phyloP scores from a whole-genome alignment of 2,797 vertebrate genomes.

The Hirundo rustica region DNA sequence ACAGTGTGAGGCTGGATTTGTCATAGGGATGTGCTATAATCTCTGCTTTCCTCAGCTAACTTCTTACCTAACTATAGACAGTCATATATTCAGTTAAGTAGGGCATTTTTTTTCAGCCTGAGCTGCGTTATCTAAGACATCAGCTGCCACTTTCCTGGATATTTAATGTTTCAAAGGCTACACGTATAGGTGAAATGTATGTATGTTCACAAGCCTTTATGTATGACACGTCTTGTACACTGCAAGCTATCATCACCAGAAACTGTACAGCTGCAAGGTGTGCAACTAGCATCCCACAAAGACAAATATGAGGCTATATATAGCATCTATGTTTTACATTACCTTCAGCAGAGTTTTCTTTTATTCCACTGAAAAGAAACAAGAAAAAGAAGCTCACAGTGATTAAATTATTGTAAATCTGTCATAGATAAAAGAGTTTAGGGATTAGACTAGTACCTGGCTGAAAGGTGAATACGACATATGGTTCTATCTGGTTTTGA shows the following conservation, averaged over 20 bases:
- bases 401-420: not conserved
- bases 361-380: not conserved
- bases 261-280: not conserved
- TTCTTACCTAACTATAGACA: not conserved
- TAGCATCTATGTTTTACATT: not conserved
- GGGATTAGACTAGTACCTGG: not conserved
- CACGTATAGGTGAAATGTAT: not conserved
- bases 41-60: not conserved
- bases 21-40: not conserved
- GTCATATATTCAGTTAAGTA: not conserved
- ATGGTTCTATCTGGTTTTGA: not conserved
- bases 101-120: not conserved
- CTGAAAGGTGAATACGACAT: not conserved
- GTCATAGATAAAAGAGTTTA: not conserved
- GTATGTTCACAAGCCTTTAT: not conserved
- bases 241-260: not conserved
- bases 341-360: not conserved
- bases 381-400: not conserved
- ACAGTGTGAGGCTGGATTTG: not conserved
- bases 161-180: not conserved
- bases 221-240: not conserved
- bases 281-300: not conserved
- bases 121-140: conserved; percentile 11
- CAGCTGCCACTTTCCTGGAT: not conserved
- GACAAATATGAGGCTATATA: not conserved